Evolutionary conservation across 2,113 vertebrate species (phyloP).

Genomic region (Gadus chalcogrammus): DNA sequence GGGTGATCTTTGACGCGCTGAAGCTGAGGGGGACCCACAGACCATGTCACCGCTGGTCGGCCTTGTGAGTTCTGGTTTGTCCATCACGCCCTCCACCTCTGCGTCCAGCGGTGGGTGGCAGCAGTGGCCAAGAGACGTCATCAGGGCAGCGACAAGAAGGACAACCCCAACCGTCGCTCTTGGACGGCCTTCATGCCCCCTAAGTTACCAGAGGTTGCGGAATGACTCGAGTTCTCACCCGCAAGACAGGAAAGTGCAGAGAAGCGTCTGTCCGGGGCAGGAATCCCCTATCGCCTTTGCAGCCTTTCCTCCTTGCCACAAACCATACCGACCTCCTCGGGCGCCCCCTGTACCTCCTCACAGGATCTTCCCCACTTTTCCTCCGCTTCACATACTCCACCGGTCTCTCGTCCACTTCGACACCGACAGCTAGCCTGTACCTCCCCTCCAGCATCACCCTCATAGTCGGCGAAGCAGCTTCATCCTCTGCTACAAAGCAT

Average conservation of each 20-base stretch:
- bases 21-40: conserved; percentile 88
- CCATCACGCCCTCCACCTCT: conserved; percentile 61
- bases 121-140: conserved; percentile 85
- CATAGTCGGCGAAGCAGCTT: conserved; percentile 57
- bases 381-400: conserved; percentile 65
- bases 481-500: conserved; percentile 52
- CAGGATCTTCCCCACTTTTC: conserved; percentile 58
- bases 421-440: conserved; percentile 53
- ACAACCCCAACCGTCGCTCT: conserved; percentile 90
- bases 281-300: conserved; percentile 65
- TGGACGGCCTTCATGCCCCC: conserved; percentile 98
- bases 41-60: conserved; percentile 69
- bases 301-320: conserved; percentile 52
- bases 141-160: conserved; percentile 80
- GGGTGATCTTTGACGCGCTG: conserved; percentile 95
- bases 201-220: conserved; percentile 92
- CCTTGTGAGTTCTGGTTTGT: conserved; percentile 49
- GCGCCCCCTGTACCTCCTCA: conserved; percentile 61
- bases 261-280: conserved; percentile 77
- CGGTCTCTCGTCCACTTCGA: conserved; percentile 56
- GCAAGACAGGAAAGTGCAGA: conserved; percentile 72
- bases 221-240: conserved; percentile 85
- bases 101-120: conserved; percentile 59
- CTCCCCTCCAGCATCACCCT: conserved; percentile 52
- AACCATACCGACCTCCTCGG: conserved; percentile 58